Evolutionary conservation across 1,140 invertebrate species (phyloP), one percentile per base, ranked within the genome.

Genomic region (Trypoxylus dichotomus): DNA sequence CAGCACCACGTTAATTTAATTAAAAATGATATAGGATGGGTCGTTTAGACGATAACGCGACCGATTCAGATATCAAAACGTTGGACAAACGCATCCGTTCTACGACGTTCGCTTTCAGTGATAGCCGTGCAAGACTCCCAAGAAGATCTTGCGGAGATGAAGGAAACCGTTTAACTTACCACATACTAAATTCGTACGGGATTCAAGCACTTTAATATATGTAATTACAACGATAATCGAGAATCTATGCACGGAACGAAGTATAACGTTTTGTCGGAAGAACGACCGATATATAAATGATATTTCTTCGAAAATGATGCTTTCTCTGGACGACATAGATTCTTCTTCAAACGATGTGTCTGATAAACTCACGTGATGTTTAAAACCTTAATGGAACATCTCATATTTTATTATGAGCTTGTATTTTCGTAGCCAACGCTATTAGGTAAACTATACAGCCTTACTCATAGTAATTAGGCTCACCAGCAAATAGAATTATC

Each of bases 1-100:
- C 5, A 54, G 47, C 24, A 11, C 60, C 60, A 27, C 60, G 60
- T 68, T 68, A 68, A 25, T 68, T 68, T 68, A 68, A 68, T 68
- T 68, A 68, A 68, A 29, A 25, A 68, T 15, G 60, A 68, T 68
- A 68, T 25, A 27, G 27, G 60, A 68, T 68, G 60, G 27, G 60
- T 24, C 21, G 24, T 68, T 68, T 68, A 19, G 11, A 0, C 11
- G 60, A 68, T 68, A 68, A 68, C 24, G 24, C 24, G 60, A 5
- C 19, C 60, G 60, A 27, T 68, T 68, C 27, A 68, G 60, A 68
- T 68, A 68, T 29, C 60, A n/a, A 27, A 29, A 25, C 24, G 27
- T 25, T 68, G 24, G 25, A 68, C 21, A 68, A 25, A 68, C 13
- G 27, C 60, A 15, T 68, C 24, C 60, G 60, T 29, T 68, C 24